phyloP scores from a whole-genome alignment of 92 coral and sea anemone genomes.

The Phenganax marumi region DNA sequence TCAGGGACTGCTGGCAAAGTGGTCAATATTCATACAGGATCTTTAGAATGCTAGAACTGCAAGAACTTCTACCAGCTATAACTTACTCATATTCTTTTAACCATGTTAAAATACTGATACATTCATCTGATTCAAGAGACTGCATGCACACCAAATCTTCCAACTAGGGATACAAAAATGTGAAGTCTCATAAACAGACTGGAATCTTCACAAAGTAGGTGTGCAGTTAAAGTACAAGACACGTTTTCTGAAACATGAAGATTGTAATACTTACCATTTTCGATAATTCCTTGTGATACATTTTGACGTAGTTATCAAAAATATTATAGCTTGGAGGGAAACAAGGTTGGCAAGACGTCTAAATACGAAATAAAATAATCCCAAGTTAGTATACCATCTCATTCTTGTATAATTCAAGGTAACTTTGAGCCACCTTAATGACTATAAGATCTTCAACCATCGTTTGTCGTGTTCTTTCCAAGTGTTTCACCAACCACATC shows the following conservation, averaged over 20 bases:
- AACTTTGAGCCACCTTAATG: conserved; percentile 64
- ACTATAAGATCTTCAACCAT: conserved; percentile 85
- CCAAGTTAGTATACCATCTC: background rate
- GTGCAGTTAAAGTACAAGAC: background rate
- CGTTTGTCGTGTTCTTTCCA: conserved; percentile 81
- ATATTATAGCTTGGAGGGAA: conserved; percentile 85
- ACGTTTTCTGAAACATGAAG: background rate
- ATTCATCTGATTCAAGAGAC: conserved; percentile 84
- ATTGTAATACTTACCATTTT: conserved; percentile 61
- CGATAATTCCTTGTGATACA: conserved; percentile 83
- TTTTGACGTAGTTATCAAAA: conserved; percentile 73
- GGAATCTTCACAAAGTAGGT: background rate
- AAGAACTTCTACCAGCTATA: too few species aligned
- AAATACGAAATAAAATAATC: background rate
- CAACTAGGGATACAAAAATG: conserved; percentile 52
- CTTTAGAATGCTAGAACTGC: background rate
- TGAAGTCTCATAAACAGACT: background rate
- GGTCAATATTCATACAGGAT: background rate
- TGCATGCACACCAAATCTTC: conserved; percentile 78
- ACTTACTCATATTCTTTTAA: conserved; percentile 92
- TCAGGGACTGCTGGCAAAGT: background rate
- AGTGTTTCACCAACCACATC: conserved; percentile 96
- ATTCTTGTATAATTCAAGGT: background rate
- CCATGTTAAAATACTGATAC: conserved; percentile 91
- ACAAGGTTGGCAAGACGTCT: conserved; percentile 88